phyloP scores from a whole-genome alignment of 2,797 vertebrate genomes.

The Peromyscus eremicus region DNA sequence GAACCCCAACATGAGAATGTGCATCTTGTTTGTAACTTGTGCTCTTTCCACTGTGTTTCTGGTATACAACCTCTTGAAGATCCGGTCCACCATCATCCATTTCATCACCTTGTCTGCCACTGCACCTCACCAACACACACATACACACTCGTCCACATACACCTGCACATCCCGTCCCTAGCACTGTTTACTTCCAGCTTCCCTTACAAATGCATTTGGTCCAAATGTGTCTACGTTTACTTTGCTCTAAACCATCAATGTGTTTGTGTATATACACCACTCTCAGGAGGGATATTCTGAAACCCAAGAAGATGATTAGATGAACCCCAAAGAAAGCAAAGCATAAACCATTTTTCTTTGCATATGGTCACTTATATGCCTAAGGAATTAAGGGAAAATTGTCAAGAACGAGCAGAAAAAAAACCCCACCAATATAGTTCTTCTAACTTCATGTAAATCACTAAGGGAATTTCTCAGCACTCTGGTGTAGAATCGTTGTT shows the following conservation, averaged over 20 bases:
- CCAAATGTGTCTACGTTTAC: constrained; percentile 38
- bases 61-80: not conserved
- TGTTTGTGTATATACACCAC: not conserved
- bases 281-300: constrained; percentile 8
- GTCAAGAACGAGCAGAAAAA: constrained; percentile 7
- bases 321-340: constrained; percentile 52
- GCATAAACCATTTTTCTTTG: constrained; percentile 50
- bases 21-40: not conserved
- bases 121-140: not conserved
- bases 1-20: constrained; percentile 40
- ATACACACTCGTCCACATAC: not conserved
- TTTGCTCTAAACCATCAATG: constrained; percentile 54
- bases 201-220: constrained; percentile 61
- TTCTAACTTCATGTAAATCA: constrained; percentile 31
- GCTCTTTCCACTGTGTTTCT: constrained; percentile 14
- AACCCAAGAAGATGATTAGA: not conserved
- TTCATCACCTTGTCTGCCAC: not conserved
- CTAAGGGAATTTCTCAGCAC: not conserved
- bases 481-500: constrained; percentile 40
- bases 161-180: not conserved
- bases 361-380: constrained; percentile 10
- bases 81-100: not conserved
- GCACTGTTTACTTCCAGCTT: constrained; percentile 39
- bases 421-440: not conserved
- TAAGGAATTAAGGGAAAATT: constrained; percentile 41